phyloP scores from a whole-genome alignment of 30 jellyfish, hydroid and myxozoan species.

The Calvadosia cruxmelitensis region DNA sequence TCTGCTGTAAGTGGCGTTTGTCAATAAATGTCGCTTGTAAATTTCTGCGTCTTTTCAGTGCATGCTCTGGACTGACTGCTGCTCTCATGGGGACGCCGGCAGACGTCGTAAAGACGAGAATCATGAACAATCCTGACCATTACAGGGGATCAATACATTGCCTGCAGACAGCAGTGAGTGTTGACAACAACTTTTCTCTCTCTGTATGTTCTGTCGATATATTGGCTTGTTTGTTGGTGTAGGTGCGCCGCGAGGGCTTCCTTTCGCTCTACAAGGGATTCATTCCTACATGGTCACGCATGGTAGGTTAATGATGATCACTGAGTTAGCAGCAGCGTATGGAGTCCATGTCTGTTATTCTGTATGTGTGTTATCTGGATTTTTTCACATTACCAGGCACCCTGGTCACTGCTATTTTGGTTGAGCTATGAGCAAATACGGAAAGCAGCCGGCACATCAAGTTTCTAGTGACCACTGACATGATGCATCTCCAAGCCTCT shows the following conservation, averaged over 20 bases:
- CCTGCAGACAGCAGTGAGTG: slow-evolving; percentile 56
- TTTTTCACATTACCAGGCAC: slow-evolving; percentile 33
- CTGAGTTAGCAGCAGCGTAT: background rate
- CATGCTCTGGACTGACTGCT: slow-evolving; percentile 85
- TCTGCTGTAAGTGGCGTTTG: background rate
- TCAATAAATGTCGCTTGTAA: background rate
- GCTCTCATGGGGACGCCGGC: slow-evolving; percentile 90
- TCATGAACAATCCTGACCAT: slow-evolving; percentile 76
- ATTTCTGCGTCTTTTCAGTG: slow-evolving; percentile 12
- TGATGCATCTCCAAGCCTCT: too few species aligned
- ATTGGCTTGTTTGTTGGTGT: background rate
- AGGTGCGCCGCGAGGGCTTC: slow-evolving; percentile 89
- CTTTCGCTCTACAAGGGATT: slow-evolving; percentile 87
- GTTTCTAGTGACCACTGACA: too few species aligned
- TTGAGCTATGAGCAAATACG: slow-evolving; percentile 87
- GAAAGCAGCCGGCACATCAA: slow-evolving; percentile 64
- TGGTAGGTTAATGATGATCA: slow-evolving; percentile 29
- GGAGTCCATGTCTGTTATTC: background rate
- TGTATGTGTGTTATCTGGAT: background rate
- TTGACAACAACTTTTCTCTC: background rate
- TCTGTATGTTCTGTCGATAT: background rate
- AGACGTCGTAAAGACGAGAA: slow-evolving; percentile 86
- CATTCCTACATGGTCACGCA: slow-evolving; percentile 93
- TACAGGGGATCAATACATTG: slow-evolving; percentile 87
- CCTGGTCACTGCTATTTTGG: slow-evolving; percentile 97